Base-by-base conservation (phyloP, 2,888 invertebrate genomes). In the Octodonta nipae region DNA sequence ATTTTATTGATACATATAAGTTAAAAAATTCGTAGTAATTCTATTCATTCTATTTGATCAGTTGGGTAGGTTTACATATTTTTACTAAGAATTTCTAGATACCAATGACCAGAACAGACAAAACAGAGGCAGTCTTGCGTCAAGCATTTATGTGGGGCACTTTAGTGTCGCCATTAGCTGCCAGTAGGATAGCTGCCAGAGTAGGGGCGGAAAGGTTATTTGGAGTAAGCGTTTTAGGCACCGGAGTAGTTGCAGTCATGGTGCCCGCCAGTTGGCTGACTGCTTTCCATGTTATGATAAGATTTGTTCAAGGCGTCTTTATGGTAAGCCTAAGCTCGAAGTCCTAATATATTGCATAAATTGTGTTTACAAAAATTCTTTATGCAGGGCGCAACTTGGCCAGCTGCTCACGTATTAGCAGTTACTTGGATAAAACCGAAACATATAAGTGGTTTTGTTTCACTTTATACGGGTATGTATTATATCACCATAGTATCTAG, bases 141-240 rank as follows among this genome's bases (percentile, higher is more conserved):
- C 68, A 70, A 42, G 68, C 70, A 4, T 71, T 68, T 43, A 59
- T 71, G 48, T 70, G 70, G 70, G 71, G 70, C 10, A 68, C 69
- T 34, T 54, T 70, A 1, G 62, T 69, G 6, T 68, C 70, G 1
- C 70, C 70, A 2, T 47, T 71, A 16, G 68, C 66, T 1, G 70
- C 69, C 2, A 69, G 68, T 44, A 55, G 69, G 33, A 65, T 70
- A 15, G 70, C 70, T 45, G 69, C 67, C 12, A 54, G 68, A 35
- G 66, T 69, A 2, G 71, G 70, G 6, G 69, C 70, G 4, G 69
- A 70, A 34, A 60, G 66, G 47, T 59, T 70, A 2, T 69, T 68
- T 44, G 70, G 70, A 1, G 61, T 66, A 12, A 66, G 68, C 2
- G 67, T 70, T 37, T 54, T 70, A n/a, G 67, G 68, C 10, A 65